Base-by-base conservation (phyloP, 2,797 vertebrate species). In the Hipposideros larvatus region DNA sequence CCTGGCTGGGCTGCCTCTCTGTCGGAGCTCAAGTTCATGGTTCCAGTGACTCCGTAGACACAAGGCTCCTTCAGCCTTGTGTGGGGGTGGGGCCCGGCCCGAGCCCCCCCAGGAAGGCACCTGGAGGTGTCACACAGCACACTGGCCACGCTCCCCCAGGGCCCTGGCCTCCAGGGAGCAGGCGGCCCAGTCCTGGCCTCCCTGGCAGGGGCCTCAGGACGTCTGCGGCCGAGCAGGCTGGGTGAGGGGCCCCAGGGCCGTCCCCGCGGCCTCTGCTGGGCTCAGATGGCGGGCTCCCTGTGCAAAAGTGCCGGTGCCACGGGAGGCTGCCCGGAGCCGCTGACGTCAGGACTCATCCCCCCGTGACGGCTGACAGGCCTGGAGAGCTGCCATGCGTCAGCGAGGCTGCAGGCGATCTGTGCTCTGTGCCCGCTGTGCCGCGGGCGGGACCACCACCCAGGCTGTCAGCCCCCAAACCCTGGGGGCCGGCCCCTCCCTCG, bases 271-370 rank as follows among this genome's bases (percentile, higher is more conserved):
- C 53, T 24, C 41, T 34, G 85, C 41, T 5, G 85, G 63, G 68
- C 83, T 41, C 48, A 15, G 48, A 41, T 14, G 28, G 83, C n/a
- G 0, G 41, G 48, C 34, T 55, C 34, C 11, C 34, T 21, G 46
- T 1, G 51, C 65, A 14, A 2, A 13, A 15, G 13, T 14, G 26
- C 26, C 9, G 57, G 57, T 59, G 59, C 11, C 11, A 5, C 2
- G 28, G 4, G 95, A 91, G 96, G 92, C 88, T 91, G 26, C 87
- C 87, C 74, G 31, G 3, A 21, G 96, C 0, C 14, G 90, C 96
- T 98, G 97, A 98, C 96, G 96, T 98, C 98, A 98, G 24, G 94
- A 96, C 97, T 97, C 97, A 97, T 98, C 98, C 97, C 98, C 98
- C 96, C 98, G 94, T 97, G 98, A 96, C 98, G 98, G 97, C 97